These are phyloP conservation scores for Dendrocincla fuliginosa DNA, from an alignment of 2,797 vertebrate genomes.

Conservation along the genomic window DNA sequence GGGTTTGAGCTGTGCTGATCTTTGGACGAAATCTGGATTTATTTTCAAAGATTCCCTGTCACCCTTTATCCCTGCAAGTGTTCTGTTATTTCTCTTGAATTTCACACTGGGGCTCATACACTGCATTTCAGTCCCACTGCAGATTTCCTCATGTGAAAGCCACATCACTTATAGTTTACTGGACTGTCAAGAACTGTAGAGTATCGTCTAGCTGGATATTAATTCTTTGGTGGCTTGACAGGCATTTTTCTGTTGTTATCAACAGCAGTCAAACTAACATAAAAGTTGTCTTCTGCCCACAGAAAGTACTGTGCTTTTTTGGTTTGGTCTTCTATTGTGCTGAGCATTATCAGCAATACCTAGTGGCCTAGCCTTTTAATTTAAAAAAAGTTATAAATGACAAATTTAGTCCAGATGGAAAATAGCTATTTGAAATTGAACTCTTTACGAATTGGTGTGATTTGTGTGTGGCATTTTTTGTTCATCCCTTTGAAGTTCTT, in stretches of 20 bases:
- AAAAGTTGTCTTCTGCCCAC: neutral
- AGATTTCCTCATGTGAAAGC: neutral
- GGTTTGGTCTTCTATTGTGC: neutral
- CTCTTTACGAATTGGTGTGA: neutral
- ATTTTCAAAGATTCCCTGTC: neutral
- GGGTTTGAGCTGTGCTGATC: neutral
- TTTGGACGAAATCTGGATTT: neutral
- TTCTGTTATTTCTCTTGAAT: neutral
- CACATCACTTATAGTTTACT: neutral
- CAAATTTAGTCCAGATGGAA: neutral
- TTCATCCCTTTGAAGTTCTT: neutral
- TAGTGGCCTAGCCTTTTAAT: neutral
- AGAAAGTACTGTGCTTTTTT: neutral
- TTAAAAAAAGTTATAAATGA: accelerated
- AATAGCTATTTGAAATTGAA: neutral
- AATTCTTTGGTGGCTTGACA: neutral
- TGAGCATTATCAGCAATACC: neutral
- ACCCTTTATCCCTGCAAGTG: neutral
- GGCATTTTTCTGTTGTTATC: neutral
- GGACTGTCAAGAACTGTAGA: neutral
- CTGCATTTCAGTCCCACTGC: neutral
- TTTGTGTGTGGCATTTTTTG: neutral
- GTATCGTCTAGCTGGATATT: neutral
- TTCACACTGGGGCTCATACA: accelerated
- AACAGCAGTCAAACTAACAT: neutral